Conservation (phyloP, 2,113 vertebrate genomes). For the Caracal caracal region DNA sequence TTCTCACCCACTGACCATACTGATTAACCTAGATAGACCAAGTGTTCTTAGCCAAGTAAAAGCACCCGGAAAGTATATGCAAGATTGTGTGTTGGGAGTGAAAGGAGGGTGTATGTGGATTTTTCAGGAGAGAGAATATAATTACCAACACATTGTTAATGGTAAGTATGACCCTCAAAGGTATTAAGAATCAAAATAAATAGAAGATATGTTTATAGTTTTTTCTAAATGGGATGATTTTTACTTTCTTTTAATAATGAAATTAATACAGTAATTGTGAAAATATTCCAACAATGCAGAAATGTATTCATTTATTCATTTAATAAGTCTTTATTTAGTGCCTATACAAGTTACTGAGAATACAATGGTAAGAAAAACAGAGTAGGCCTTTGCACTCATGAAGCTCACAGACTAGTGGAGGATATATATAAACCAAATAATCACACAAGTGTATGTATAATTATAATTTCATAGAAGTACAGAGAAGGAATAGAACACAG, state of each 20-base stretch:
- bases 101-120: neutral
- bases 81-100: neutral
- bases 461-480: neutral
- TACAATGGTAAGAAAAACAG: slow-evolving; percentile 13
- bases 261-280: slow-evolving; percentile 13
- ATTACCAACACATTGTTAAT: neutral
- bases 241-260: slow-evolving; percentile 47
- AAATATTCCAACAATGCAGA: slow-evolving; percentile 21
- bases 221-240: slow-evolving; percentile 3
- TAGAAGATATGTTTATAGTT: neutral
- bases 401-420: neutral
- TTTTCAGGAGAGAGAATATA: neutral
- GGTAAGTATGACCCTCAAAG: neutral
- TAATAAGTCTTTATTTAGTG: slow-evolving; percentile 38
- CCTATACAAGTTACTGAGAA: neutral
- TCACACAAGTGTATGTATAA: neutral
- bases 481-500: neutral
- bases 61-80: neutral
- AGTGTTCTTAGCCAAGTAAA: slow-evolving; percentile 4
- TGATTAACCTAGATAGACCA: slow-evolving; percentile 1
- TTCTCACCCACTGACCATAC: neutral
- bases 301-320: slow-evolving; percentile 26
- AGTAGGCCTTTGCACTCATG: slow-evolving; percentile 13
- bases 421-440: slow-evolving; percentile 34
- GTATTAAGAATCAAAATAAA: neutral